Evolutionary conservation across 1,140 invertebrate genomes (phyloP).

Genomic region (Drosophila melanica): DNA sequence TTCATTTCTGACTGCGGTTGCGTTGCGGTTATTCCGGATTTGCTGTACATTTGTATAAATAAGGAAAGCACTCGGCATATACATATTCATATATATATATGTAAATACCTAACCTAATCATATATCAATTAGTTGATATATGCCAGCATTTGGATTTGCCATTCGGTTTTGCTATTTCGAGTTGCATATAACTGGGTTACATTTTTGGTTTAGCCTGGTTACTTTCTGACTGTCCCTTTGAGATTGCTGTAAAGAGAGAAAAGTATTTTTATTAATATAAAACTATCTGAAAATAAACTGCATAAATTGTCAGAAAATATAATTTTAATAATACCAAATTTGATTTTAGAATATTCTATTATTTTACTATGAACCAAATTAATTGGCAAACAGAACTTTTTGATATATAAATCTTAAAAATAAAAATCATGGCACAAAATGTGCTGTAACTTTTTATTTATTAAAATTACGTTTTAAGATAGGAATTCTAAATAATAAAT

Average conservation of each 20-base stretch:
- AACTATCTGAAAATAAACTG: no score
- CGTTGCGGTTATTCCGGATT: slow-evolving; percentile 7
- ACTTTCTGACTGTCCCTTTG: not conserved
- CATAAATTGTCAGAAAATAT: no score
- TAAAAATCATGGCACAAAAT: no score
- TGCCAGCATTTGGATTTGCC: not conserved
- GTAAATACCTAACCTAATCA: no score
- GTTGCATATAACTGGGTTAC: slow-evolving; percentile 17
- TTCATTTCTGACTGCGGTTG: slow-evolving; percentile 32
- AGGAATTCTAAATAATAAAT: no score
- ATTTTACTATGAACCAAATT: no score
- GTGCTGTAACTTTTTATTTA: no score
- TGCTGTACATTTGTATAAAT: slow-evolving; percentile 20
- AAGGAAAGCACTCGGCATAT: slow-evolving; percentile 34
- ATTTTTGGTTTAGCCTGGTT: slow-evolving; percentile 12
- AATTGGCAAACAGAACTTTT: no score
- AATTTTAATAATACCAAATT: no score
- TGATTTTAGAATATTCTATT: no score
- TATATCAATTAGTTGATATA: not conserved
- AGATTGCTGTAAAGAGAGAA: slow-evolving; percentile 8
- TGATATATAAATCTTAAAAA: no score
- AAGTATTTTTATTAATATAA: not conserved
- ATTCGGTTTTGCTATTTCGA: slow-evolving; percentile 9
- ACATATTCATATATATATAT: not conserved
- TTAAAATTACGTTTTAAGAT: no score